These are phyloP conservation scores for Pseudopleuronectes americanus DNA, from an alignment of 2,797 vertebrate species.

Conservation along the genomic window DNA sequence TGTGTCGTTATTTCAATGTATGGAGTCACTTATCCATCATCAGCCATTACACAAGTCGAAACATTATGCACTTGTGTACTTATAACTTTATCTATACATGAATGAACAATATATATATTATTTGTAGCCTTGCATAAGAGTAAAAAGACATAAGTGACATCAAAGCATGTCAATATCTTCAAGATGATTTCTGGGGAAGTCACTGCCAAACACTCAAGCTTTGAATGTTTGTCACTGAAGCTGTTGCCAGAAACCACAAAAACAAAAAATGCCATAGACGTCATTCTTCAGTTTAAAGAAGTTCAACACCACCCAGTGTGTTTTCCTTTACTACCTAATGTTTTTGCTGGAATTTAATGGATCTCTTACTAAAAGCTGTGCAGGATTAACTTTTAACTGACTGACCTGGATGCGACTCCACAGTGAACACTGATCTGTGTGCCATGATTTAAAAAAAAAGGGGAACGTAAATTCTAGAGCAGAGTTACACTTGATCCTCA, in stretches of 20 bases:
- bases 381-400: constrained; percentile 28
- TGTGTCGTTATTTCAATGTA: not conserved
- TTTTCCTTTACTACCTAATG: constrained; percentile 44
- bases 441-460: constrained; percentile 9
- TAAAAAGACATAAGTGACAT: constrained; percentile 48
- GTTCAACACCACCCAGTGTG: constrained; percentile 55
- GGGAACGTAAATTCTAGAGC: not conserved
- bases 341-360: constrained; percentile 21
- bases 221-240: constrained; percentile 52
- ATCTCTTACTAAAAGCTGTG: constrained; percentile 17
- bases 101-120: not conserved
- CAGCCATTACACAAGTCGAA: not conserved
- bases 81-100: not conserved
- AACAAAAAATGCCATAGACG: constrained; percentile 58
- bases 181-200: constrained; percentile 53
- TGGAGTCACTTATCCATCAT: not conserved
- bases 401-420: constrained; percentile 15
- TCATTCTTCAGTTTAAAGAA: constrained; percentile 63
- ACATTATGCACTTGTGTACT: not conserved
- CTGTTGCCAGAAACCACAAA: constrained; percentile 61
- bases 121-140: constrained; percentile 18
- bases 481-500: constrained; percentile 8
- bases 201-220: constrained; percentile 56
- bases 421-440: constrained; percentile 18
- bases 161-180: constrained; percentile 56